phyloP scores from a whole-genome alignment of 2,797 vertebrate genomes.

The Manis crassicaudata region DNA sequence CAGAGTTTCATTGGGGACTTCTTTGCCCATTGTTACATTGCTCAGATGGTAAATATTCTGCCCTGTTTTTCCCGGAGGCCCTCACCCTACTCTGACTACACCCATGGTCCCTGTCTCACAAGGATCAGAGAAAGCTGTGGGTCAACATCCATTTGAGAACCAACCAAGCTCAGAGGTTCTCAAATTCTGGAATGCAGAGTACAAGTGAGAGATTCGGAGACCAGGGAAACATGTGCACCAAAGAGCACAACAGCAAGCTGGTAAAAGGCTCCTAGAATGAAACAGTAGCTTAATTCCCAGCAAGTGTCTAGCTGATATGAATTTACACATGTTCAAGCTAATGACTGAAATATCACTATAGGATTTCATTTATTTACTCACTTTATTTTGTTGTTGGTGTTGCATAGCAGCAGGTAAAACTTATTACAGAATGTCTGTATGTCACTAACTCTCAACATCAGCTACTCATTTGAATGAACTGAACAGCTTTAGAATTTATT shows the following conservation, averaged over 20 bases:
- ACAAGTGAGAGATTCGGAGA: neutral
- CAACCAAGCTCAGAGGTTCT: neutral
- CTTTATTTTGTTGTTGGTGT: neutral
- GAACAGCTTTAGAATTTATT: neutral
- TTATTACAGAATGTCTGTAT: neutral
- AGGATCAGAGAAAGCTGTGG: neutral
- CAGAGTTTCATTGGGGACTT: too few relatives aligned
- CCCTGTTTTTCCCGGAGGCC: too few relatives aligned
- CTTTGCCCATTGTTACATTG: too few relatives aligned
- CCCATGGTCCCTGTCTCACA: too few relatives aligned
- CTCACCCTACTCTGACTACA: too few relatives aligned
- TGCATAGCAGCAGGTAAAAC: neutral
- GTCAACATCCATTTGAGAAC: neutral
- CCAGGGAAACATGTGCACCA: neutral
- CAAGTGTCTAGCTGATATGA: neutral
- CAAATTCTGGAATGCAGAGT: neutral
- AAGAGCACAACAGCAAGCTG: neutral
- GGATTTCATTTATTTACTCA: neutral
- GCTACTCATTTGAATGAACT: neutral
- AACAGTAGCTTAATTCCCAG: neutral
- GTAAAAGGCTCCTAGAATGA: neutral
- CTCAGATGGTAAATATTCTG: too few relatives aligned
- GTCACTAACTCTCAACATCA: neutral
- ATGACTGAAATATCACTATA: neutral
- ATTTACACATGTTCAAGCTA: neutral